A percentile compares a stretch with the other conserved stretches of the same genome.
Evolutionary conservation across 1,140 invertebrate genomes (phyloP).

Genomic region (Zaprionus tsacasi): DNA sequence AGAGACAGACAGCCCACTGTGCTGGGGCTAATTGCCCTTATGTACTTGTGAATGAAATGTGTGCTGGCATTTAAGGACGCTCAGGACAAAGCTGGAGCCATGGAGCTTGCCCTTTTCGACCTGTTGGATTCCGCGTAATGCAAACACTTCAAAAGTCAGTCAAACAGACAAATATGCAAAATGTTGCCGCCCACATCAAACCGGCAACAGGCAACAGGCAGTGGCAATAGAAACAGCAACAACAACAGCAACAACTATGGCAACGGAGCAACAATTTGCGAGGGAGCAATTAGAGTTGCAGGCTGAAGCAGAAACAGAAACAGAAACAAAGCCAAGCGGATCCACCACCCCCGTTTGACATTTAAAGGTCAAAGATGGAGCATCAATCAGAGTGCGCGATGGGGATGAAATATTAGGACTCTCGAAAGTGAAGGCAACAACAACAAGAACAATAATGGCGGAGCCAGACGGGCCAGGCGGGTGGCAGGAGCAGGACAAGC

Average conservation of each 20-base stretch:
- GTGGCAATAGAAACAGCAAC: not conserved
- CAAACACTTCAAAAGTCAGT: conserved; percentile 51
- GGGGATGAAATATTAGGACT: conserved; percentile 45
- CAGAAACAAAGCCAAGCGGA: conserved; percentile 18
- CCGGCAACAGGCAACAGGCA: not conserved
- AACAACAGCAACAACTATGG: conserved; percentile 33
- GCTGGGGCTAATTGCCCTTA: not conserved
- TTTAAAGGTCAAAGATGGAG: conserved; percentile 76
- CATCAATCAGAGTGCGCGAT: conserved; percentile 62
- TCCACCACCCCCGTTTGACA: conserved; percentile 53
- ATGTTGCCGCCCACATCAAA: conserved; percentile 51
- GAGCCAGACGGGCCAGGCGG: conserved; percentile 4
- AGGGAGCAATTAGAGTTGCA: conserved; percentile 69
- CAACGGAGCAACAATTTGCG: conserved; percentile 25
- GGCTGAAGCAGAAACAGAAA: not conserved
- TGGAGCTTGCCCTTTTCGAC: conserved; percentile 18
- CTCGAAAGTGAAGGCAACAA: conserved; percentile 29
- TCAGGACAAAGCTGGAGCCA: not conserved
- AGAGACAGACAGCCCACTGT: not conserved
- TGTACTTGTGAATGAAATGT: conserved; percentile 8
- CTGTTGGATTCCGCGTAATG: conserved; percentile 41
- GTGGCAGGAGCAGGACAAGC: conserved; percentile 18
- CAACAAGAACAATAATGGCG: conserved; percentile 21
- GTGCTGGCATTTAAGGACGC: not conserved
- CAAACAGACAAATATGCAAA: conserved; percentile 52